Conservation (phyloP, 2,113 vertebrate genomes). For the Sander lucioperca region DNA sequence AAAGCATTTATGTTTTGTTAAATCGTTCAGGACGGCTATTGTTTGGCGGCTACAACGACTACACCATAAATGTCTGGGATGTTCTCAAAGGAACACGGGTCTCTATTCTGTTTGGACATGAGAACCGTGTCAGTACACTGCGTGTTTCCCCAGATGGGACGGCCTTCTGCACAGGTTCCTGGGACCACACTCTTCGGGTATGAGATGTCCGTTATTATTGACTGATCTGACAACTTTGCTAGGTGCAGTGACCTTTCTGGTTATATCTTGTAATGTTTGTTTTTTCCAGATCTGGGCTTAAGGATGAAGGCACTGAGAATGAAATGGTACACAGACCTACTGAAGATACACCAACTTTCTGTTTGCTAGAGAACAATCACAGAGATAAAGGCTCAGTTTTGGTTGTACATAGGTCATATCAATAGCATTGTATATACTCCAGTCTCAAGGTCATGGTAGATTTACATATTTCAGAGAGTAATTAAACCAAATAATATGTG, state of each 20-base stretch:
- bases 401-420: slow-evolving; percentile 75
- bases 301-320: slow-evolving; percentile 46
- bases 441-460: slow-evolving; percentile 64
- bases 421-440: slow-evolving; percentile 74
- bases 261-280: slow-evolving; percentile 13
- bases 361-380: slow-evolving; percentile 80
- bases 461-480: slow-evolving; percentile 63
- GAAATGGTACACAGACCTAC: slow-evolving; percentile 43
- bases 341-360: slow-evolving; percentile 61
- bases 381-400: slow-evolving; percentile 67
- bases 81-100: slow-evolving; percentile 96
- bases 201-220: slow-evolving; percentile 6
- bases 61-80: slow-evolving; percentile 99
- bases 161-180: slow-evolving; percentile 95
- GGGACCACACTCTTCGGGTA: slow-evolving; percentile 98
- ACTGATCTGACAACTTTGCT: not conserved
- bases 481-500: slow-evolving; percentile 65
- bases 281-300: slow-evolving; percentile 83
- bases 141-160: slow-evolving; percentile 96
- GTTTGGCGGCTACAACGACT: slow-evolving; percentile 97
- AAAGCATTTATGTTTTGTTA: not conserved
- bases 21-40: slow-evolving; percentile 89
- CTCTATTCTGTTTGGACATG: slow-evolving; percentile 96
- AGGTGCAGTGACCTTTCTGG: not conserved
- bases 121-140: slow-evolving; percentile 96